Base-by-base conservation (phyloP, 2,113 vertebrate species). In the Antechinus stuartii region DNA sequence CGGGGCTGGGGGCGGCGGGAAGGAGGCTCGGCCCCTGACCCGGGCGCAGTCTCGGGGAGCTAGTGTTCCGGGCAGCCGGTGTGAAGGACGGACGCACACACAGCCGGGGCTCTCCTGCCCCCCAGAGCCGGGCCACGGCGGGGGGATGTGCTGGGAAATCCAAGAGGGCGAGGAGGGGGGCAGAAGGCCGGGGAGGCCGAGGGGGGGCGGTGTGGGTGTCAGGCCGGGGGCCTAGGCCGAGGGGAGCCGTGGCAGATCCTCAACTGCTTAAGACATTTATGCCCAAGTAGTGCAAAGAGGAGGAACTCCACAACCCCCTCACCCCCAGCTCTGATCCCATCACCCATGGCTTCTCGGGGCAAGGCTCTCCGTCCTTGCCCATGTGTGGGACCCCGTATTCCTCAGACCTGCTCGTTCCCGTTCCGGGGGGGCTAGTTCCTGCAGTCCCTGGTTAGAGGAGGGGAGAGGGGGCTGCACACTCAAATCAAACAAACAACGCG, bases 231-330 rank as follows among this genome's bases (percentile, higher is more conserved):
- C 95, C 95, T 97, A 96, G 96, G 98, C 93, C 97, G 95, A 96
- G 96, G 97, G 96, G 96, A 96, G 98, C 95, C 96, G 95, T 97
- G 96, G 97, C 96, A 98, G 95, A 94, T 95, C 96, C 97, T 96
- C 97, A 96, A 97, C 95, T 92, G 94, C 96, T 98, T 98, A 98
- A 98, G 98, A 98, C 98, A 98, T 98, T 97, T 97, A 95, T 98
- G 98, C 98, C 98, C 97, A 97, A 97, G 92, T 97, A 98, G 93
- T 97, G 98, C 98, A 97, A 98, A 97, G 96, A 92, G 89, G 96
- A 93, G 96, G 96, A 97, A 97, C 97, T 97, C 96, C 97, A 96
- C 96, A 92, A 96, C 95, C 97, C 96, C 89, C 53, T 49, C 68
- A 91, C 95, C 96, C 96, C 55, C 0, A 76, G 94, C 95, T 35